Evolutionary conservation across 2,888 invertebrate genomes (phyloP), one percentile per base, ranked within the genome.

Genomic region (Agriopis aurantiaria): DNA sequence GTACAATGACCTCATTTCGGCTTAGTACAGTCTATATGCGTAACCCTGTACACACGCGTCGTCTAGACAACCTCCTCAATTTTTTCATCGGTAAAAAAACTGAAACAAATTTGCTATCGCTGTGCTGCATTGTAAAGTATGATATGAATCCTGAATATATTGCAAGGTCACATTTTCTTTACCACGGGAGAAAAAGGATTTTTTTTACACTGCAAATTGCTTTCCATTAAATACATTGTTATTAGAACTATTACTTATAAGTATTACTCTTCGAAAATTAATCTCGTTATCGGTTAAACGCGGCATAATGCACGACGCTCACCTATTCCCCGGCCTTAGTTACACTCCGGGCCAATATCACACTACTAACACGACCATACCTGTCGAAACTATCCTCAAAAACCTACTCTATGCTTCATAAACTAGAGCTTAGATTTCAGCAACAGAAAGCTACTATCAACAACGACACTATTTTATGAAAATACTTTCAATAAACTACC

Each of bases 241-340:
- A 9, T 43, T 43, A 43, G 3, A 43, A 43, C 43, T 43, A 43
- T 6, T 10, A 43, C 9, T n/a, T 51, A 8, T 8, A 14, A 17
- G 11, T 33, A 14, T 56, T 9, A 56, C 1, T 56, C 43, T 10
- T 17, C 8, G 3, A 56, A 56, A 43, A 56, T 56, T 43, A 56
- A 56, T 43, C 56, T 43, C 43, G 14, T 56, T 56, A 56, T 56
- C 56, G 56, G 8, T 14, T 43, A 43, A 56, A 14, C 46, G 11
- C 56, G 12, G 12, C n/a, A 46, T 46, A 43, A 51, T 61, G 41
- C 43, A 46, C 58, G 17, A 46, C 46, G 8, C 46, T 23, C 17
- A 23, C 58, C 46, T 57, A 43, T 43, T 57, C 33, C 33, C 46
- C 12, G 33, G 11, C 17, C 45, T 11, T 57, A 17, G 9, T 45